Conservation (phyloP, 2,113 vertebrate species). For the Monopterus albus region DNA sequence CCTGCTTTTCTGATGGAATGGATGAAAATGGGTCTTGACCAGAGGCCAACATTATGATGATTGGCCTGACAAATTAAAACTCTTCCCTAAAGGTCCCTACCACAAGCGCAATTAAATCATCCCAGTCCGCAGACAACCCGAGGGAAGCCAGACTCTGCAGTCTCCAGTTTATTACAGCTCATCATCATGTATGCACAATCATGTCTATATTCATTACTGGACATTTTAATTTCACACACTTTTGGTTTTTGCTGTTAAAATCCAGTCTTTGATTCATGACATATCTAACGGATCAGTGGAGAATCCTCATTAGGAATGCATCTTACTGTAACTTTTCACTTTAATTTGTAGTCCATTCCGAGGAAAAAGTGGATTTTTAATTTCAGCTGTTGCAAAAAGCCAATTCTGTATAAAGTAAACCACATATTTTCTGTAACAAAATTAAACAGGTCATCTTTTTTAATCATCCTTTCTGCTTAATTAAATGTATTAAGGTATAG, state of each 20-base stretch:
- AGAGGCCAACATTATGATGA: slow-evolving; percentile 62
- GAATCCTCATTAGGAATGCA: slow-evolving; percentile 63
- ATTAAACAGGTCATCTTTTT: slow-evolving; percentile 38
- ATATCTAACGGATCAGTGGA: slow-evolving; percentile 48
- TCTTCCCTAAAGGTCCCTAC: slow-evolving; percentile 56
- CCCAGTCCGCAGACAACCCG: slow-evolving; percentile 34
- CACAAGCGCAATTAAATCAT: slow-evolving; percentile 71
- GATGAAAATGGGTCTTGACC: slow-evolving; percentile 65
- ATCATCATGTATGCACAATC: slow-evolving; percentile 52
- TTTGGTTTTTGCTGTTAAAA: slow-evolving; percentile 56
- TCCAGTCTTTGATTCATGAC: slow-evolving; percentile 60
- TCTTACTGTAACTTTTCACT: slow-evolving; percentile 47
- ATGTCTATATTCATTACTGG: slow-evolving; percentile 45
- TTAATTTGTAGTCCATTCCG: slow-evolving; percentile 33
- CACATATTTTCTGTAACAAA: slow-evolving; percentile 26
- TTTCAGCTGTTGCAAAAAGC: not conserved
- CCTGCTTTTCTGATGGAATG: slow-evolving; percentile 42
- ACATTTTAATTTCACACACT: slow-evolving; percentile 80
- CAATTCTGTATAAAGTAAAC: slow-evolving; percentile 26
- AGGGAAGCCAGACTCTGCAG: slow-evolving; percentile 23
- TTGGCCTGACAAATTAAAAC: slow-evolving; percentile 70
- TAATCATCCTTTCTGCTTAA: not conserved
- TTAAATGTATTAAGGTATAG: slow-evolving; percentile 17
- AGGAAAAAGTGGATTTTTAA: slow-evolving; percentile 18
- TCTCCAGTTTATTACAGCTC: slow-evolving; percentile 56